These are phyloP conservation scores for Heliconius cydno DNA, from an alignment of 2,888 invertebrate genomes.

Conservation along the genomic window DNA sequence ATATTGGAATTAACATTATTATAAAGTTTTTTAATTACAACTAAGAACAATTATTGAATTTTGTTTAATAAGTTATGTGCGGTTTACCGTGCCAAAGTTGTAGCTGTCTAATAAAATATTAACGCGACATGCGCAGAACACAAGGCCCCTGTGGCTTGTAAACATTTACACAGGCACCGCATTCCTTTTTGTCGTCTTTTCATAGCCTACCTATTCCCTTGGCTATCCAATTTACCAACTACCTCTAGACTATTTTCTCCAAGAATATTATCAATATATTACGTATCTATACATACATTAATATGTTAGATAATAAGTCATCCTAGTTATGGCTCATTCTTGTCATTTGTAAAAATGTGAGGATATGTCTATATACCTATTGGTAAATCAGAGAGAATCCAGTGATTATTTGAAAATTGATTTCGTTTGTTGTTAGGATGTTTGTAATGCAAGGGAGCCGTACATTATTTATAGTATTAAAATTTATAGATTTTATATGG, in stretches of 20 bases:
- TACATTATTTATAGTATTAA: neutral
- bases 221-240: slow-evolving; percentile 15
- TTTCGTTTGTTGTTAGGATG: too few species aligned
- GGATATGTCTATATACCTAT: neutral
- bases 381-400: neutral
- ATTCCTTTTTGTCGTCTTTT: slow-evolving; percentile 19
- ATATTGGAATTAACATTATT: neutral
- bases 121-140: slow-evolving; percentile 42
- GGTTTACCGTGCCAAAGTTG: slow-evolving; percentile 40
- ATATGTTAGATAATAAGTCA: neutral
- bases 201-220: slow-evolving; percentile 7
- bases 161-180: slow-evolving; percentile 33
- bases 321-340: neutral
- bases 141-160: slow-evolving; percentile 27
- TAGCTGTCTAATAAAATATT: slow-evolving; percentile 47
- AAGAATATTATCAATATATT: slow-evolving; percentile 1
- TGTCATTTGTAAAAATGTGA: neutral
- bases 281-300: neutral
- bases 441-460: neutral
- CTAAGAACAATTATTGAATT: slow-evolving; percentile 14
- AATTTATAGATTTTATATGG: neutral
- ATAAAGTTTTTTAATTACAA: neutral
- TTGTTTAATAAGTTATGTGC: slow-evolving; percentile 15
- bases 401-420: too few species aligned
- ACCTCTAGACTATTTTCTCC: neutral